These are phyloP conservation scores for Ammospiza maritima DNA, from an alignment of 2,797 vertebrate species.

Conservation along the genomic window DNA sequence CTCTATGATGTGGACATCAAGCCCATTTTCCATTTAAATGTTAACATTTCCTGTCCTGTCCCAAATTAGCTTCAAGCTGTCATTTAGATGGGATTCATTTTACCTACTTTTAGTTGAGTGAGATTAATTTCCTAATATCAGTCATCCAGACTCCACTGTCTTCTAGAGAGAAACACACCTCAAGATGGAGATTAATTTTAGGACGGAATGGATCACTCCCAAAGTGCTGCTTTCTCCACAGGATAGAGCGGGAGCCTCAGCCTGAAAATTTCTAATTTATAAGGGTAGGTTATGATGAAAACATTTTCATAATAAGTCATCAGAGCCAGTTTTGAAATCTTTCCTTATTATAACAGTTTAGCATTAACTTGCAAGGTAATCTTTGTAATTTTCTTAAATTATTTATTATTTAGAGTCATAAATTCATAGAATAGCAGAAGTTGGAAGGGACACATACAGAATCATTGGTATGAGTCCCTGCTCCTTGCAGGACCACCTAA, in stretches of 20 bases:
- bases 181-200: background rate
- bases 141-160: background rate
- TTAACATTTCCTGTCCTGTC: background rate
- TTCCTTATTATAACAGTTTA: background rate
- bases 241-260: background rate
- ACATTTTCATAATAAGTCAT: background rate
- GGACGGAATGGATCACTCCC: background rate
- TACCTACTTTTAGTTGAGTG: background rate
- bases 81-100: background rate
- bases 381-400: background rate
- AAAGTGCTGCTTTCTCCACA: background rate
- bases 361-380: background rate
- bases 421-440: background rate
- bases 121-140: background rate
- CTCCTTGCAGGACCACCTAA: background rate
- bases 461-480: background rate
- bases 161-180: background rate
- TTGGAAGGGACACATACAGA: background rate
- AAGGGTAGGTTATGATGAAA: background rate
- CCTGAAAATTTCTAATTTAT: background rate
- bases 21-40: background rate
- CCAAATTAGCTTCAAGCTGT: background rate
- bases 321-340: background rate
- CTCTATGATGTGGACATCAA: background rate
- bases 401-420: background rate